phyloP scores from a whole-genome alignment of 92 coral and sea anemone species.

The Palythoa heliodiscus region DNA sequence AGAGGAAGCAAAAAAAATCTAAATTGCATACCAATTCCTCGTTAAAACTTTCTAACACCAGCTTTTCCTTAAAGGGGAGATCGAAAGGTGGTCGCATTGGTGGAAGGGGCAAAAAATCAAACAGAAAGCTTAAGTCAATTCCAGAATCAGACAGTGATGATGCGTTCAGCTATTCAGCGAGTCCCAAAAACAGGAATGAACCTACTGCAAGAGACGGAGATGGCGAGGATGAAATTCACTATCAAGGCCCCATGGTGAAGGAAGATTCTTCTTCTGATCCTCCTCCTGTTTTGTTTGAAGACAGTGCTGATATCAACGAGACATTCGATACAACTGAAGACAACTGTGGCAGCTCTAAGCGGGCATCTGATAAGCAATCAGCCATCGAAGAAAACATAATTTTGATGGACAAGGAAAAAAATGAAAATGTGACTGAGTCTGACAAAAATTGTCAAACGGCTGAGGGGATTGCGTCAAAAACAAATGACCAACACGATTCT shows the following conservation, averaged over 20 bases:
- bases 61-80: constrained; percentile 57
- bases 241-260: constrained; percentile 28
- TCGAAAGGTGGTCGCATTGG: constrained; percentile 58
- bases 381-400: neutral
- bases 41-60: constrained; percentile 41
- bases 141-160: constrained; percentile 65
- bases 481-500: constrained; percentile 40
- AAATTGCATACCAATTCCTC: constrained; percentile 39
- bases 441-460: constrained; percentile 12
- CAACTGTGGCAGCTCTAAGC: constrained; percentile 1
- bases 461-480: neutral
- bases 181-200: constrained; percentile 10
- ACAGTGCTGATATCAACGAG: constrained; percentile 32
- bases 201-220: neutral
- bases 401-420: constrained; percentile 9
- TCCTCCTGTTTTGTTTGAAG: constrained; percentile 42
- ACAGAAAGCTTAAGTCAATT: constrained; percentile 42
- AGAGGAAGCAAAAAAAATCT: constrained; percentile 59
- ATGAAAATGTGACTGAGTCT: neutral
- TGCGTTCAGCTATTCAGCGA: constrained; percentile 13
- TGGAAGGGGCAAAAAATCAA: constrained; percentile 71
- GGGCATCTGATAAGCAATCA: neutral
- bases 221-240: constrained; percentile 4
- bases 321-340: neutral
- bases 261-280: constrained; percentile 42